These are phyloP conservation scores for Suricata suricatta DNA, from an alignment of 2,113 vertebrate species.

Conservation along the genomic window DNA sequence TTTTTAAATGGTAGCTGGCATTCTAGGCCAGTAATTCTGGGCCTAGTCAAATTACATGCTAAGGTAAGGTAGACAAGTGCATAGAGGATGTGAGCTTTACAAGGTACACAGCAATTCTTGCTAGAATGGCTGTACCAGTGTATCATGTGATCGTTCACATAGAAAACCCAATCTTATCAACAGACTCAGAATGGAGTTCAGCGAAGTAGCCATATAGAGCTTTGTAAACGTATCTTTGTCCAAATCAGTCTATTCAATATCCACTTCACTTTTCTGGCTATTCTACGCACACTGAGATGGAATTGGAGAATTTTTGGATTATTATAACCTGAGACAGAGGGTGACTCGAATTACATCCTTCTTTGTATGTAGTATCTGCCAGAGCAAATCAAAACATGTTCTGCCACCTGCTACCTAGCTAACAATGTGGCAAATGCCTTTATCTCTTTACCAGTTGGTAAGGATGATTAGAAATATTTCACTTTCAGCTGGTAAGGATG, in stretches of 20 bases:
- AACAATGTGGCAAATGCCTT: not conserved
- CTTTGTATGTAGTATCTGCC: not conserved
- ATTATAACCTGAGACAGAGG: not conserved
- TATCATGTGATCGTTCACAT: not conserved
- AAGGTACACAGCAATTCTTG: not conserved
- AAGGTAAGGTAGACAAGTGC: not conserved
- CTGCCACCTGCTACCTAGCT: not conserved
- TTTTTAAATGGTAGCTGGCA: not conserved
- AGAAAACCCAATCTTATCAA: not conserved
- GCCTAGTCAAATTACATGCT: too few species aligned
- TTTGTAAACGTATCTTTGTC: not conserved
- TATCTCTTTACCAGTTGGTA: not conserved
- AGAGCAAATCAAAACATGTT: not conserved
- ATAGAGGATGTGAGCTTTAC: not conserved
- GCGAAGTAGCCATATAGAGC: not conserved
- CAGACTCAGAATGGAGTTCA: not conserved
- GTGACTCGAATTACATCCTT: not conserved
- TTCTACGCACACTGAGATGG: not conserved
- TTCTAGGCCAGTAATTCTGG: not conserved
- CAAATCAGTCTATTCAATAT: not conserved
- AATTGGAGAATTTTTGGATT: too few species aligned
- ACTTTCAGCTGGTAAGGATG: not conserved
- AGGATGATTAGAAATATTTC: slow-evolving; percentile 6
- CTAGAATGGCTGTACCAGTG: not conserved
- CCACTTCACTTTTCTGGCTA: not conserved